Conservation (phyloP, 2,888 invertebrate species). For the Acholoe squamosa region DNA sequence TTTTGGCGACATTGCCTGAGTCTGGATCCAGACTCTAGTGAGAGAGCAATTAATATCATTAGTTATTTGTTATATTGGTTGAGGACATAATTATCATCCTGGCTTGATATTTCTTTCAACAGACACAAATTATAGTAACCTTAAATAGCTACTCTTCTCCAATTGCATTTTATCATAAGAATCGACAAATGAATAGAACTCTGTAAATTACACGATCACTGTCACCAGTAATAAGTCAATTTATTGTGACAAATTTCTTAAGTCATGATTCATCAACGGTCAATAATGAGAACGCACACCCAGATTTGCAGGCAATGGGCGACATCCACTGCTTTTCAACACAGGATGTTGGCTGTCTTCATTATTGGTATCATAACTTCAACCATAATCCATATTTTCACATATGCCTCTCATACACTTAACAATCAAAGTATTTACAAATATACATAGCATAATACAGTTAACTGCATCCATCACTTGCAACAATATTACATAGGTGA, state of each 20-base stretch:
- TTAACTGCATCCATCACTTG: background rate
- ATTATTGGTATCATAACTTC: no score
- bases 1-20: no score
- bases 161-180: no score
- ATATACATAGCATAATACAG: slow-evolving; percentile 21
- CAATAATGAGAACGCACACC: slow-evolving; percentile 2
- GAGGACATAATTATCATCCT: no score
- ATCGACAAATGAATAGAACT: no score
- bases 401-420: background rate
- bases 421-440: background rate
- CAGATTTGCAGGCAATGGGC: background rate
- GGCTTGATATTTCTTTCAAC: no score
- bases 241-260: slow-evolving; percentile 15
- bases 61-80: no score
- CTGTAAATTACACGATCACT: background rate
- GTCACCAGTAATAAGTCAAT: slow-evolving; percentile 33
- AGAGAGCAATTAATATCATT: no score
- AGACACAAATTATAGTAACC: no score
- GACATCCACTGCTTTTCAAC: background rate
- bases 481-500: background rate
- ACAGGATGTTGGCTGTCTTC: background rate
- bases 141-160: no score
- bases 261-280: background rate
- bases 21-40: no score
- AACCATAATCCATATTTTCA: background rate